Conservation (phyloP, 2,113 vertebrate genomes). For the Hippocampus guttulatus region DNA sequence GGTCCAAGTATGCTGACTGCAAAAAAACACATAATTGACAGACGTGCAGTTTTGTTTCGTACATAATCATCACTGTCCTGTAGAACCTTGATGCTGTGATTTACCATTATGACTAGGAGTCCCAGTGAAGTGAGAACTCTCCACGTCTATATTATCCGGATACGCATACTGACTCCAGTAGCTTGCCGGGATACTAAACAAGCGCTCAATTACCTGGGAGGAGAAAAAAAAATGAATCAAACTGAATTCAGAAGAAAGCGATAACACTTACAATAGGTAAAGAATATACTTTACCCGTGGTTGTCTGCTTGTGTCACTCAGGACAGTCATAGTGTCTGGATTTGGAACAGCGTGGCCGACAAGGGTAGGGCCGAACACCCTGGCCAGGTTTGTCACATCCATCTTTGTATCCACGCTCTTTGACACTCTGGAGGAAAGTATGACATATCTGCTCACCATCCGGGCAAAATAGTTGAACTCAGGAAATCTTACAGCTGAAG, state of each 20-base stretch:
- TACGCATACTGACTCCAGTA: conserved; percentile 85
- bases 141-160: conserved; percentile 68
- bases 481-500: too few relatives aligned
- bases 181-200: conserved; percentile 78
- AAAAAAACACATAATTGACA: background rate
- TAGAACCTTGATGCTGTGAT: background rate
- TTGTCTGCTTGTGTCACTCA: conserved; percentile 85
- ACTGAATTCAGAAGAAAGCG: background rate
- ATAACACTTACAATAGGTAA: background rate
- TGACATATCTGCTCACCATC: background rate
- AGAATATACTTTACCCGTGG: conserved; percentile 72
- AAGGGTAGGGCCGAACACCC: conserved; percentile 88
- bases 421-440: conserved; percentile 74
- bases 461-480: background rate
- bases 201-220: conserved; percentile 79
- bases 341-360: conserved; percentile 85
- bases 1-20: conserved; percentile 89
- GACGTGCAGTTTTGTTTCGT: background rate
- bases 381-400: conserved; percentile 82
- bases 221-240: background rate
- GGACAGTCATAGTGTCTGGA: conserved; percentile 83
- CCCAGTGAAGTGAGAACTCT: conserved; percentile 66
- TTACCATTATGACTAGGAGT: conserved; percentile 82
- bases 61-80: background rate
- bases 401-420: conserved; percentile 83